A percentile compares a stretch with the other conserved stretches of the same genome.
Conservation (phyloP, 2,113 vertebrate species). For the Phoxinus phoxinus region DNA sequence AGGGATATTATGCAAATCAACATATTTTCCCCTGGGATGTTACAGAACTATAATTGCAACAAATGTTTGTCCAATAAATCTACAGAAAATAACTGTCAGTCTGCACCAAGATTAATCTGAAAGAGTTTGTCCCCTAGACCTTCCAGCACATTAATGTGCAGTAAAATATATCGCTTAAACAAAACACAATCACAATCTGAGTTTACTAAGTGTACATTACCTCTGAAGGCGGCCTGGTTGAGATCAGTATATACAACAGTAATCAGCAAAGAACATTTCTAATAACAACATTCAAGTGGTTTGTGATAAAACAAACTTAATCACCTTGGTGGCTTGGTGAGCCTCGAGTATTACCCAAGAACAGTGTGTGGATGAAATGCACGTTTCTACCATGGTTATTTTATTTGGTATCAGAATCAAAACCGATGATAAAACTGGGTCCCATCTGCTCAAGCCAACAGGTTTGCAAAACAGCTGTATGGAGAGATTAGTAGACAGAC, state of each 20-base stretch:
- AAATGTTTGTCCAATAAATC: background rate
- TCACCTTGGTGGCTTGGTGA: conserved; percentile 30
- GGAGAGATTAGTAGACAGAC: background rate
- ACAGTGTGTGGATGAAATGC: background rate
- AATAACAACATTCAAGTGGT: conserved; percentile 47
- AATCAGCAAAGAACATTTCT: conserved; percentile 24
- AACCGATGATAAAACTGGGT: background rate
- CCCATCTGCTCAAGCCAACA: background rate
- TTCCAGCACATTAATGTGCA: background rate
- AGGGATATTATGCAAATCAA: too few species aligned
- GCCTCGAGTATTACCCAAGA: background rate
- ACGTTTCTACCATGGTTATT: background rate
- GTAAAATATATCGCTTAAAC: background rate
- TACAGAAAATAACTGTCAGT: background rate
- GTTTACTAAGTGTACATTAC: background rate
- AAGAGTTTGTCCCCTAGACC: background rate
- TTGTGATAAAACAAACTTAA: conserved; percentile 41
- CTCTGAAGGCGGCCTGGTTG: background rate
- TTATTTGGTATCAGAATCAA: background rate
- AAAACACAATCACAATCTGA: background rate
- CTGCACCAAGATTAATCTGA: too few species aligned
- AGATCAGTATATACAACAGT: conserved; percentile 28
- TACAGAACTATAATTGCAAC: too few species aligned
- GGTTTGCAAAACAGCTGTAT: background rate
- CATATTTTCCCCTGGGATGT: too few species aligned